phyloP scores from a whole-genome alignment of 2,797 vertebrate genomes.

The Phalanger gymnotis region DNA sequence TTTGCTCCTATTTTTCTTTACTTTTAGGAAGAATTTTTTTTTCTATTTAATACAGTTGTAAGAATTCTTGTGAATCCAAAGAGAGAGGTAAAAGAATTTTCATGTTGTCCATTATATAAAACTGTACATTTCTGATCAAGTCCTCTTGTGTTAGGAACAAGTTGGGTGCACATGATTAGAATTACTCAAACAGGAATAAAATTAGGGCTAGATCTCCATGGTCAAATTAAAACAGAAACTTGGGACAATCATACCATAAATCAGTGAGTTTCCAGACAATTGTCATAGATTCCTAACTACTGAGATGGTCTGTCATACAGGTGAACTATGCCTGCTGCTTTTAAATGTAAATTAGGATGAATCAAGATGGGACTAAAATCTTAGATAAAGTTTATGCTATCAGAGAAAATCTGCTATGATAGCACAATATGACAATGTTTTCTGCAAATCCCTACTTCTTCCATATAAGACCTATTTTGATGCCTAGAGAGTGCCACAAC shows the following conservation, averaged over 20 bases:
- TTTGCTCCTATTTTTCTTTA: not conserved
- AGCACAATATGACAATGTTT: not conserved
- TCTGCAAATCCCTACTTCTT: not conserved
- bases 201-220: not conserved
- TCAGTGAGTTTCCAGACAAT: conserved; percentile 19
- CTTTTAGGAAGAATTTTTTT: not conserved
- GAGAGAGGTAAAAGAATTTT: not conserved
- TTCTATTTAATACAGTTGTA: not conserved
- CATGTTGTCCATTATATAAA: not conserved
- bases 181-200: conserved; percentile 1
- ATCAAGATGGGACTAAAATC: not conserved
- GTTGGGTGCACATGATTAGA: not conserved
- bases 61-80: not conserved
- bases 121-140: not conserved
- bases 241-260: conserved; percentile 4
- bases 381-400: not conserved
- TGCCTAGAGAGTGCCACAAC: not conserved
- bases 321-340: not conserved
- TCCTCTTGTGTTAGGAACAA: not conserved
- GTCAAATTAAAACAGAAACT: conserved; percentile 21
- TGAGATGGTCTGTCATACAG: not conserved
- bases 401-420: not conserved
- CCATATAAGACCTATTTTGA: not conserved
- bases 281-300: not conserved
- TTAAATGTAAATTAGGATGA: not conserved